These are phyloP conservation scores for Trichoplax adhaerens DNA, from an alignment of 37 sponge, comb jelly and placozoan species.

Conservation along the genomic window DNA sequence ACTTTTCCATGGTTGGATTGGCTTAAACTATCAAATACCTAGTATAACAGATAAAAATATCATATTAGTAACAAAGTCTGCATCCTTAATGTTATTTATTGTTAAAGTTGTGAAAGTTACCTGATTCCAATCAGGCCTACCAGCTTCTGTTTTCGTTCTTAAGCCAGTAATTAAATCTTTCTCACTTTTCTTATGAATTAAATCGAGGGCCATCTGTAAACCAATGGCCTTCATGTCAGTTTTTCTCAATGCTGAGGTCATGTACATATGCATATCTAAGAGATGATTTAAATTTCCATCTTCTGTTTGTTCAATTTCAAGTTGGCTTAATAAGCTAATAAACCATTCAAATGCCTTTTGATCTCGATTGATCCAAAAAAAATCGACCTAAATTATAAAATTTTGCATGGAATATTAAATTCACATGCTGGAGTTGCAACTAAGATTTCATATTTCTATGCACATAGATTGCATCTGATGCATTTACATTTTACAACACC, in stretches of 20 bases:
- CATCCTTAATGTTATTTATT: background rate
- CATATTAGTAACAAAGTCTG: background rate
- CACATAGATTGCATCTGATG: background rate
- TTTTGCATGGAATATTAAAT: background rate
- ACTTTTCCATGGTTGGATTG: conserved; percentile 47
- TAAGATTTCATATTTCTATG: background rate
- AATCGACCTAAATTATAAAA: conserved; percentile 39
- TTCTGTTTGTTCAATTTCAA: conserved; percentile 67
- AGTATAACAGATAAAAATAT: background rate
- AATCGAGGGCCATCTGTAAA: conserved; percentile 77
- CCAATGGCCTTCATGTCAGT: conserved; percentile 86
- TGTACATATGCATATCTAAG: conserved; percentile 85
- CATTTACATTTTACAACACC: too few species aligned
- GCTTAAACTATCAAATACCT: conserved; percentile 50
- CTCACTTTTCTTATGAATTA: conserved; percentile 77
- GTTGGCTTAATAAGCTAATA: conserved; percentile 51
- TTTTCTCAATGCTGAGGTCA: conserved; percentile 72
- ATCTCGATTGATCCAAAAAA: conserved; percentile 78
- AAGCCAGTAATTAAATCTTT: conserved; percentile 73
- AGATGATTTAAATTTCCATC: conserved; percentile 46
- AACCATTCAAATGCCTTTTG: conserved; percentile 81
- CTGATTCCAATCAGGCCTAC: conserved; percentile 73
- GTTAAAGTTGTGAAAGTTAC: conserved; percentile 6
- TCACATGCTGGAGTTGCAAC: background rate
- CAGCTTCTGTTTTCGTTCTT: conserved; percentile 70